Percentiles rank a stretch among this genome's conserved stretches.
Conservation (phyloP, 2,888 invertebrate genomes). For the Zeuzera pyrina region DNA sequence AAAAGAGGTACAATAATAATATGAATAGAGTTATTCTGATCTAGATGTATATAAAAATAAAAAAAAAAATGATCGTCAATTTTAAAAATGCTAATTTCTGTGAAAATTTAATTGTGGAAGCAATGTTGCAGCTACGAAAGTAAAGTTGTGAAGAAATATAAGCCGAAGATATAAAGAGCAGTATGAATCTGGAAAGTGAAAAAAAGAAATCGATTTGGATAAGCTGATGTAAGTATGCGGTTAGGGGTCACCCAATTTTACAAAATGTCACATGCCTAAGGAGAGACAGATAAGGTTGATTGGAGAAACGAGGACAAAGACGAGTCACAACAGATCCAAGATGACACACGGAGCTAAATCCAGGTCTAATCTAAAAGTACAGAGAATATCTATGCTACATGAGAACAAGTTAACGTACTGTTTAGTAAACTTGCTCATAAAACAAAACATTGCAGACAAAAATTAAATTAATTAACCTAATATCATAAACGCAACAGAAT, state of each 20-base stretch:
- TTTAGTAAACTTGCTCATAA: too few relatives aligned
- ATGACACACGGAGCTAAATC: slow-evolving; percentile 35
- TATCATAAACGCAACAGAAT: slow-evolving; percentile 9
- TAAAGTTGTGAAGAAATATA: too few relatives aligned
- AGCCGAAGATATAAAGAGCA: too few relatives aligned
- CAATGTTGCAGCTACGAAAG: too few relatives aligned
- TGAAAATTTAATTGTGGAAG: too few relatives aligned
- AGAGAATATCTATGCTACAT: slow-evolving; percentile 37
- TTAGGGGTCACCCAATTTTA: slow-evolving; percentile 31
- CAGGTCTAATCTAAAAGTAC: slow-evolving; percentile 40
- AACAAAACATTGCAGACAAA: slow-evolving; percentile 23
- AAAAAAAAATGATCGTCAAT: too few relatives aligned
- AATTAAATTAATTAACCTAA: slow-evolving; percentile 10
- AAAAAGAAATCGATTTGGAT: slow-evolving; percentile 3
- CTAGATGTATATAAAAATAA: too few relatives aligned
- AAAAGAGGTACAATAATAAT: too few relatives aligned
- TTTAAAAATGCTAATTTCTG: too few relatives aligned
- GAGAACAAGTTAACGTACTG: slow-evolving; percentile 37
- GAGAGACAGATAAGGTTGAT: slow-evolving; percentile 24
- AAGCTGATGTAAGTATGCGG: slow-evolving; percentile 18
- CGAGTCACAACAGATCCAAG: slow-evolving; percentile 34
- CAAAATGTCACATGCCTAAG: slow-evolving; percentile 37
- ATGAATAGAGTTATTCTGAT: too few relatives aligned
- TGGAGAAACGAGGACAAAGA: slow-evolving; percentile 31
- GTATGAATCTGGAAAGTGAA: too few relatives aligned